Conservation (phyloP, 2,113 vertebrate genomes). For the Pleuronectes platessa region DNA sequence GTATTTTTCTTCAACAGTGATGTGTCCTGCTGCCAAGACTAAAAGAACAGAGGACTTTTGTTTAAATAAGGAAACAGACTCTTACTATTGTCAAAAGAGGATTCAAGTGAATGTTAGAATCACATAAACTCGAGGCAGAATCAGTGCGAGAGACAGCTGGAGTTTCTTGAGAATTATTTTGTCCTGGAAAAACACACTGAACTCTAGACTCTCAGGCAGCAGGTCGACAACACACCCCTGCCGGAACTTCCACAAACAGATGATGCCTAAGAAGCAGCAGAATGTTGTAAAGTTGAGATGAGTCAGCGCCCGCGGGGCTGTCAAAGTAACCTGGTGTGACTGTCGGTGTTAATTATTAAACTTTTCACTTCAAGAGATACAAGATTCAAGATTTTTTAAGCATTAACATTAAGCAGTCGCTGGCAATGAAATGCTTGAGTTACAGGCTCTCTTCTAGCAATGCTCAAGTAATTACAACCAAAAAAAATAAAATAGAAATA, state of each 20-base stretch:
- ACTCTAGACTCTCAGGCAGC: constrained; percentile 29
- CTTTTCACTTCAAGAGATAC: too few species aligned
- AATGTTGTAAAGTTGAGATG: not conserved
- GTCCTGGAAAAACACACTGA: constrained; percentile 42
- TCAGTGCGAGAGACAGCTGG: constrained; percentile 24
- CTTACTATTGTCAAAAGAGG: constrained; percentile 74
- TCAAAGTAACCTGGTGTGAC: too few species aligned
- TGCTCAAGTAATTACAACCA: too few species aligned
- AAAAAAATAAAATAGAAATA: too few species aligned
- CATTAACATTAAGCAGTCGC: too few species aligned
- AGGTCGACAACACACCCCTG: constrained; percentile 54
- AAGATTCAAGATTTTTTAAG: too few species aligned
- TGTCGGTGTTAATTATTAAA: too few species aligned
- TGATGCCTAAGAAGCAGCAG: constrained; percentile 38
- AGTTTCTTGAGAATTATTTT: constrained; percentile 20
- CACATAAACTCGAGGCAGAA: constrained; percentile 31
- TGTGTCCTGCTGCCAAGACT: not conserved
- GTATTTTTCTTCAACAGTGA: not conserved
- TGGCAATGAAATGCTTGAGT: too few species aligned
- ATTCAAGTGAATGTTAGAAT: constrained; percentile 59
- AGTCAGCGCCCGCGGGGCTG: too few species aligned
- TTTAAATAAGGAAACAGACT: too few species aligned
- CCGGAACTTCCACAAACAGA: constrained; percentile 42
- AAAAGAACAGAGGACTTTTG: too few species aligned
- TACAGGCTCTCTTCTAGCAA: too few species aligned